Evolutionary conservation across 1,140 invertebrate genomes (phyloP).

Genomic region (Heliconius hermathena): DNA sequence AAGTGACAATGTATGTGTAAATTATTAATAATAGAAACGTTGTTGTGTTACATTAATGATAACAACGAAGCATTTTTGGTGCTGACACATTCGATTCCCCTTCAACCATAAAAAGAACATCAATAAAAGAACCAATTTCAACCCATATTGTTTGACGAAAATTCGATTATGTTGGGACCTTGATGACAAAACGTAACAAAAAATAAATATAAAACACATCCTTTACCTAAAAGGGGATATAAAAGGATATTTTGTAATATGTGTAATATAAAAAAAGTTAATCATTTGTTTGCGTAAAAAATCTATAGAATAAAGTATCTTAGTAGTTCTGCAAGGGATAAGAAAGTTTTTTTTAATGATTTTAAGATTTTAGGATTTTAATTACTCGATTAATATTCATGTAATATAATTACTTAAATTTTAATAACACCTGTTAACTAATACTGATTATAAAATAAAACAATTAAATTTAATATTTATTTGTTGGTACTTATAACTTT

Average conservation of each 20-base stretch:
- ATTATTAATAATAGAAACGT: background rate
- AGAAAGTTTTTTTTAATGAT: too few relatives aligned
- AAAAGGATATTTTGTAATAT: constrained; percentile 48
- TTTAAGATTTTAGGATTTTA: too few relatives aligned
- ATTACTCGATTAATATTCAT: too few relatives aligned
- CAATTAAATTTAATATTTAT: background rate
- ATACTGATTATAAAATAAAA: too few relatives aligned
- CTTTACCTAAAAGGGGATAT: constrained; percentile 31
- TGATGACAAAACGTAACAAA: constrained; percentile 56
- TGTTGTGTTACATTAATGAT: constrained; percentile 10
- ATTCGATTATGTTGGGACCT: constrained; percentile 72
- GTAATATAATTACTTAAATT: too few relatives aligned
- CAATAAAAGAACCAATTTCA: constrained; percentile 77
- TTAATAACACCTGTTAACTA: too few relatives aligned
- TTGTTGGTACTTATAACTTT: background rate
- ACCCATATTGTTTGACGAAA: constrained; percentile 76
- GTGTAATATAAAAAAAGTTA: background rate
- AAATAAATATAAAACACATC: constrained; percentile 31
- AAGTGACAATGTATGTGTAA: background rate
- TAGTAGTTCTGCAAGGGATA: too few relatives aligned
- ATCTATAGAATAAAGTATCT: background rate
- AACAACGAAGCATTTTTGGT: constrained; percentile 16
- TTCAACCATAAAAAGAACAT: constrained; percentile 60
- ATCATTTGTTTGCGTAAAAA: background rate
- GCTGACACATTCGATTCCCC: constrained; percentile 55